Conservation (phyloP, 2,113 vertebrate species). For the Melanerpes aurifrons region DNA sequence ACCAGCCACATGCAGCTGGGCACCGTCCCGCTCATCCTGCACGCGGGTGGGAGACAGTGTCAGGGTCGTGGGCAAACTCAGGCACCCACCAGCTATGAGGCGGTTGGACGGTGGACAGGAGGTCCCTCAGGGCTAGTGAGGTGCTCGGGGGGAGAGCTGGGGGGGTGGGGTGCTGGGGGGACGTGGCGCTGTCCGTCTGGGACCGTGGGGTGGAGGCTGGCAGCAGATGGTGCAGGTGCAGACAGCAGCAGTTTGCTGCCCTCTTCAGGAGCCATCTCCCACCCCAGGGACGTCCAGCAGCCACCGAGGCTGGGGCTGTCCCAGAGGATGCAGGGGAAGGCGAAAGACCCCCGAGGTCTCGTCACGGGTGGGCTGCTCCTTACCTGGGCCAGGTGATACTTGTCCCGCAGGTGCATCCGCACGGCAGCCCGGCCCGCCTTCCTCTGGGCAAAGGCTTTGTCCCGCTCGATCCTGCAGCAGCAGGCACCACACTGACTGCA, state of each 20-base stretch:
- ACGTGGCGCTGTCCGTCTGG: accelerated
- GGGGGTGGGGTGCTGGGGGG: neutral
- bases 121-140: accelerated
- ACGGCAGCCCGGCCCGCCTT: slow-evolving; percentile 79
- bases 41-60: accelerated
- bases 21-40: slow-evolving; percentile 77
- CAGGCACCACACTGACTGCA: accelerated
- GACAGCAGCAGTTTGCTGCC: slow-evolving; percentile 47
- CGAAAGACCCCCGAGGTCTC: neutral
- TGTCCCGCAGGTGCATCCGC: slow-evolving; percentile 75
- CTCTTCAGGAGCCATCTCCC: slow-evolving; percentile 35
- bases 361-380: accelerated
- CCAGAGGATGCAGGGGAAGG: accelerated
- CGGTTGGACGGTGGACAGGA: accelerated
- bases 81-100: accelerated
- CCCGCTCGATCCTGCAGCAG: slow-evolving; percentile 74
- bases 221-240: neutral
- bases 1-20: slow-evolving; percentile 73
- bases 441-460: slow-evolving; percentile 76
- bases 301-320: accelerated
- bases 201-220: accelerated
- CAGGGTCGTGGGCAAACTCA: neutral
- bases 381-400: slow-evolving; percentile 79
- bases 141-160: accelerated
- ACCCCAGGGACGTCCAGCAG: neutral